Conservation (phyloP, 2,888 invertebrate genomes). For the Calliphora vomitoria region DNA sequence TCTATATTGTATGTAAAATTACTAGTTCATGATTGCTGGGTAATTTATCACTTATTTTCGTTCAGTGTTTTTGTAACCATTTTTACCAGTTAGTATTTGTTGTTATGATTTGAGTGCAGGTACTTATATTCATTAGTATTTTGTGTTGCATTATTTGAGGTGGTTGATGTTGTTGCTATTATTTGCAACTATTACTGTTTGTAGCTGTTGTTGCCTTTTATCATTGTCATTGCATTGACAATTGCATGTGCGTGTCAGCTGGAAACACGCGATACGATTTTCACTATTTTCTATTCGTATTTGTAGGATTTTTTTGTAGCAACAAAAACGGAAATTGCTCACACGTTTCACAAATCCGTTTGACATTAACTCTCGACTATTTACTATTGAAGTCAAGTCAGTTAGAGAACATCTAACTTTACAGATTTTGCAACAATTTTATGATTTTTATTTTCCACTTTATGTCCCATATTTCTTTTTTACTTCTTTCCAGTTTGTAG, state of each 20-base stretch:
- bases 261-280: slow-evolving; percentile 57
- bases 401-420: slow-evolving; percentile 17
- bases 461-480: slow-evolving; percentile 1
- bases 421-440: slow-evolving; percentile 39
- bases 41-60: neutral
- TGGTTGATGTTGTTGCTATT: slow-evolving; percentile 5
- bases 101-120: slow-evolving; percentile 29
- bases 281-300: slow-evolving; percentile 1
- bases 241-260: slow-evolving; percentile 54
- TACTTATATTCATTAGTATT: slow-evolving; percentile 30
- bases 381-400: slow-evolving; percentile 27
- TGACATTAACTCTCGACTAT: slow-evolving; percentile 36
- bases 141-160: slow-evolving; percentile 16
- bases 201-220: slow-evolving; percentile 13
- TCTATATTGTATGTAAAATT: too few relatives aligned
- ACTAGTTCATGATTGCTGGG: too few relatives aligned
- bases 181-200: slow-evolving; percentile 25
- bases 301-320: neutral
- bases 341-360: slow-evolving; percentile 63
- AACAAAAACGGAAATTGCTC: slow-evolving; percentile 57
- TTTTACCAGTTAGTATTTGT: slow-evolving; percentile 10
- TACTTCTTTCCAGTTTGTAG: slow-evolving; percentile 1
- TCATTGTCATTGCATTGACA: slow-evolving; percentile 41
- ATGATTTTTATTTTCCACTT: slow-evolving; percentile 34
- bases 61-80: slow-evolving; percentile 1